Evolutionary conservation across 2,888 invertebrate species (phyloP).

Genomic region (Pediacus dermestoides): DNA sequence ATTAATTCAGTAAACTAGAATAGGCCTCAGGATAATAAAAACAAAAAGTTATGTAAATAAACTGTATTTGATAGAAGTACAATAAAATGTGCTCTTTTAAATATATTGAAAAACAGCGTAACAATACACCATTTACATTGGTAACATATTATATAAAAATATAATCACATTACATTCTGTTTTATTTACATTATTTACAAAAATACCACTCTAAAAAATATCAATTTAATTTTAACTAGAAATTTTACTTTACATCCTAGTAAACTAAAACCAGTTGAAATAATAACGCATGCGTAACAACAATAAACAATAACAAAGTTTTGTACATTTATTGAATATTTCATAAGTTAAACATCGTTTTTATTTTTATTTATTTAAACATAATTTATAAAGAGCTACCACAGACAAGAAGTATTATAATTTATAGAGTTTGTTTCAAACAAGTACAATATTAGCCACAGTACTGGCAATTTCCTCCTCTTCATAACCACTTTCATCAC

Average conservation of each 20-base stretch:
- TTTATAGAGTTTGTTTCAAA: constrained; percentile 26
- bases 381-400: neutral
- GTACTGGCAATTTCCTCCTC: constrained; percentile 60
- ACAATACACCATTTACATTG: constrained; percentile 1
- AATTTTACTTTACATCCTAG: no score
- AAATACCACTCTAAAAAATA: neutral
- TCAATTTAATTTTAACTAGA: neutral
- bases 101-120: constrained; percentile 2
- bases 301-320: no score
- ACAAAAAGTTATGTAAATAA: no score
- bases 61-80: no score
- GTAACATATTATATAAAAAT: constrained; percentile 1
- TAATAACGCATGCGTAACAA: no score
- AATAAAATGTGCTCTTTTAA: no score
- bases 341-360: no score
- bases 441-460: constrained; percentile 45
- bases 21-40: no score
- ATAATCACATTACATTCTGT: constrained; percentile 2
- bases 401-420: constrained; percentile 8
- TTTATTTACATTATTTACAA: constrained; percentile 1
- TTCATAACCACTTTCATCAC: constrained; percentile 89
- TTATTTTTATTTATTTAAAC: no score
- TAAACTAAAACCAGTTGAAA: no score
- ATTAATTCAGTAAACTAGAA: no score
- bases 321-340: no score